phyloP scores from a whole-genome alignment of 2,797 vertebrate species.

The Mormyrops attenuatus region DNA sequence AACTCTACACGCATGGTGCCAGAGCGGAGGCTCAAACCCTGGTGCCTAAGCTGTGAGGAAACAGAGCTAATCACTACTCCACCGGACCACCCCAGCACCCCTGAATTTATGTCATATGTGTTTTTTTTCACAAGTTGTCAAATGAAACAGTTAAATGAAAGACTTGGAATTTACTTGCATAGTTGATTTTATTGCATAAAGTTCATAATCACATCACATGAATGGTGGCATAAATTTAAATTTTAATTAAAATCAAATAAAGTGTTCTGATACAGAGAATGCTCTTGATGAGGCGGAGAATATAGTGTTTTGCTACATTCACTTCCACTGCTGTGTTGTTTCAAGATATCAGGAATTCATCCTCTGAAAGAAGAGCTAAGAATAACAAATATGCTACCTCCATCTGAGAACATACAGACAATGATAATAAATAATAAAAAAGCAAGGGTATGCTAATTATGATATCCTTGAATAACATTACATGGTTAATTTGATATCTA shows the following conservation, averaged over 20 bases:
- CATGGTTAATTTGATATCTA: not conserved
- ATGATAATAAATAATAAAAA: not conserved
- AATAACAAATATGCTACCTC: not conserved
- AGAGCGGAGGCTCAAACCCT: not conserved
- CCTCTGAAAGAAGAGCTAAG: not conserved
- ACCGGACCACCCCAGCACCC: not conserved
- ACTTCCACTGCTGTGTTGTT: not conserved
- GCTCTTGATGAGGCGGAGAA: not conserved
- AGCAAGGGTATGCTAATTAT: not conserved
- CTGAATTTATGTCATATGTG: not conserved
- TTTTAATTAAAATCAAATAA: conserved; percentile 6
- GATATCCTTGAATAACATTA: not conserved
- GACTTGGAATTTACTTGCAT: not conserved
- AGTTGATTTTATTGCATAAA: not conserved
- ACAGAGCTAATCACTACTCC: not conserved
- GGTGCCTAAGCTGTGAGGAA: not conserved
- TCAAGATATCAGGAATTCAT: not conserved
- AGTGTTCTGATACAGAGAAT: not conserved
- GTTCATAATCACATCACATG: not conserved
- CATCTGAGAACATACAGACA: not conserved
- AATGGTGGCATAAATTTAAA: not conserved
- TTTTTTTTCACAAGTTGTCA: not conserved
- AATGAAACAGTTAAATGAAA: not conserved
- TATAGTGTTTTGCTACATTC: not conserved
- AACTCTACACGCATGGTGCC: not conserved